Conservation (phyloP, 2,888 invertebrate genomes). For the Amblyjoppa fuscipennis region DNA sequence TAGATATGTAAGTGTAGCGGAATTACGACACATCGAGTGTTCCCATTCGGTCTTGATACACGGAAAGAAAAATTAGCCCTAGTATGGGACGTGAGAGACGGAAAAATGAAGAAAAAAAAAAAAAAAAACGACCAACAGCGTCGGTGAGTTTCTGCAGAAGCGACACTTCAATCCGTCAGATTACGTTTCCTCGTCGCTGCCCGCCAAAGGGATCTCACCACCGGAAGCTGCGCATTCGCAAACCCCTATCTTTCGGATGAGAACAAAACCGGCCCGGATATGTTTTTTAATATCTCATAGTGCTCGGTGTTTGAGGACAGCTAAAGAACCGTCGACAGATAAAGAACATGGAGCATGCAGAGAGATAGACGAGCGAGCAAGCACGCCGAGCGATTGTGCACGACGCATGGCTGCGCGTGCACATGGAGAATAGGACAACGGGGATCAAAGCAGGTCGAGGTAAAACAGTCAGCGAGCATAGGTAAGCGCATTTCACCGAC, state of each 20-base stretch:
- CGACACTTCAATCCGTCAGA: constrained; percentile 60
- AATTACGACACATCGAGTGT: too few species aligned
- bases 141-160: constrained; percentile 15
- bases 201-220: constrained; percentile 72
- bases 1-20: too few species aligned
- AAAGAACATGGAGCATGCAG: constrained; percentile 66
- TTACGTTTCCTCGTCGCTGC: constrained; percentile 81
- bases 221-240: constrained; percentile 4
- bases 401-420: constrained; percentile 18
- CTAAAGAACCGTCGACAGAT: constrained; percentile 65
- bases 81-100: not conserved
- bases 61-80: not conserved
- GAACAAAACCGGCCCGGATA: constrained; percentile 52
- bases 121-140: constrained; percentile 31
- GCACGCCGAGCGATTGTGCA: constrained; percentile 49
- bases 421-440: constrained; percentile 2
- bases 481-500: too few species aligned
- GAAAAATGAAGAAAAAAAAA: not conserved
- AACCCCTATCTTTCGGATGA: constrained; percentile 55
- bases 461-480: too few species aligned
- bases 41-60: too few species aligned
- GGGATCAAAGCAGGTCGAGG: constrained; percentile 38
- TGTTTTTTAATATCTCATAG: constrained; percentile 82
- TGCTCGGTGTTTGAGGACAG: constrained; percentile 73
- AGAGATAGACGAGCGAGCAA: constrained; percentile 49